These are phyloP conservation scores for Drosophila lutescens DNA, from an alignment of 2,888 invertebrate genomes.

Conservation along the genomic window DNA sequence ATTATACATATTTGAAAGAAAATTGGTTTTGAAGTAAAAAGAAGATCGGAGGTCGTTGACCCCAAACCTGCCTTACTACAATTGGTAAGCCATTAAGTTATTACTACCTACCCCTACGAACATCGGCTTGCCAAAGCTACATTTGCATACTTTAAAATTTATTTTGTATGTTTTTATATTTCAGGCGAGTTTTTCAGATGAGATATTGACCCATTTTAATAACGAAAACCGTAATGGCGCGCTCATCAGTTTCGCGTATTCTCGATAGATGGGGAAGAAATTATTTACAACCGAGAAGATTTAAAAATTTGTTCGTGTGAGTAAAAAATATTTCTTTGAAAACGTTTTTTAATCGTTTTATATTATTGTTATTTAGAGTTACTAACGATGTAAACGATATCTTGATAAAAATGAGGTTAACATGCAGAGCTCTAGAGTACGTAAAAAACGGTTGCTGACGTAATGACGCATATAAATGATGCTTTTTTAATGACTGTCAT, in stretches of 20 bases:
- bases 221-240: conserved; percentile 97
- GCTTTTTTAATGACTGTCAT: conserved; percentile 98
- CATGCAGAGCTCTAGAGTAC: conserved; percentile 97
- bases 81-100: background rate
- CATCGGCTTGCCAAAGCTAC: too few relatives aligned
- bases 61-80: too few relatives aligned
- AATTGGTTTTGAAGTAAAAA: too few relatives aligned
- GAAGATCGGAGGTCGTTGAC: too few relatives aligned
- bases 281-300: conserved; percentile 97
- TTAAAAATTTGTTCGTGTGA: conserved; percentile 96
- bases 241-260: conserved; percentile 95
- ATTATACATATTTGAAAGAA: too few relatives aligned
- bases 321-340: conserved; percentile 50
- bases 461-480: conserved; percentile 98
- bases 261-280: conserved; percentile 97
- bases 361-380: conserved; percentile 85
- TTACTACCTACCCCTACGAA: too few relatives aligned
- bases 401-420: conserved; percentile 97
- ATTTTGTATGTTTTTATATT: conserved; percentile 16
- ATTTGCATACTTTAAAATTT: background rate
- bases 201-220: conserved; percentile 96
- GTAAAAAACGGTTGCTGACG: conserved; percentile 95
- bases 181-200: conserved; percentile 94
- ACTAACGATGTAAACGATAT: conserved; percentile 95
- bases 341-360: background rate